Base-by-base conservation (phyloP, 2,113 vertebrate species). In the Amblyopsis rosae region DNA sequence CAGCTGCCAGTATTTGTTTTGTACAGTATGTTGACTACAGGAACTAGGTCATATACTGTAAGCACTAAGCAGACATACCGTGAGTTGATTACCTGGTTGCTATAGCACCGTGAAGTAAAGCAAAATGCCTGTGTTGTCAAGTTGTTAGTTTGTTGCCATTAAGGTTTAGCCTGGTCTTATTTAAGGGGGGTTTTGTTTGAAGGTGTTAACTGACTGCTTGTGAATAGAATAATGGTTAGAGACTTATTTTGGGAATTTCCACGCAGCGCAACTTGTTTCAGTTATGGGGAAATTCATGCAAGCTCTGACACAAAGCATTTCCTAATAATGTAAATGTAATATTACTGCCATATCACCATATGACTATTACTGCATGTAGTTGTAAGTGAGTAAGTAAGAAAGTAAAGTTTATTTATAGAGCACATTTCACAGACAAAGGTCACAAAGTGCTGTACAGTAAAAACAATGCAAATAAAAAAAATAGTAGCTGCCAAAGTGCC, bases 1-100 rank as follows among this genome's bases (percentile, higher is more conserved):
- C 32, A 53, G 48, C 7, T 46, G 33, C 6, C 8, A 51, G 54
- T 12, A 1, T 1, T 0, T 41, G 11, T 35, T 55, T 26, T 26
- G 26, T 26, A 26, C 26, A 26, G 56, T 32, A 3, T 32, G 9
- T 12, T 3, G 26, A 9, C 17, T 17, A 4, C 0, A n/a, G 3
- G 49, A 53, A 69, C 61, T 10, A 45, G 55, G 17, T 67, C 6
- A 70, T 48, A 55, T 17, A 26, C 26, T 26, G 26, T 26, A 26
- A 26, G 26, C 2, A 26, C 26, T 26, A 55, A n/a, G 2, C 12
- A 45, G 8, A 17, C 54, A 54, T 63, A 47, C 48, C 5, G 3
- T 1, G 50, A 6, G 13, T 26, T 53, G 11, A 67, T 74, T 71
- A 76, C 26, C 26, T 66, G 46, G 62, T 77, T 61, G 12, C 67